Percentiles rank a stretch among this genome's conserved stretches.
Evolutionary conservation across 2,797 vertebrate species (phyloP).

Genomic region (Oreochromis mossambicus): DNA sequence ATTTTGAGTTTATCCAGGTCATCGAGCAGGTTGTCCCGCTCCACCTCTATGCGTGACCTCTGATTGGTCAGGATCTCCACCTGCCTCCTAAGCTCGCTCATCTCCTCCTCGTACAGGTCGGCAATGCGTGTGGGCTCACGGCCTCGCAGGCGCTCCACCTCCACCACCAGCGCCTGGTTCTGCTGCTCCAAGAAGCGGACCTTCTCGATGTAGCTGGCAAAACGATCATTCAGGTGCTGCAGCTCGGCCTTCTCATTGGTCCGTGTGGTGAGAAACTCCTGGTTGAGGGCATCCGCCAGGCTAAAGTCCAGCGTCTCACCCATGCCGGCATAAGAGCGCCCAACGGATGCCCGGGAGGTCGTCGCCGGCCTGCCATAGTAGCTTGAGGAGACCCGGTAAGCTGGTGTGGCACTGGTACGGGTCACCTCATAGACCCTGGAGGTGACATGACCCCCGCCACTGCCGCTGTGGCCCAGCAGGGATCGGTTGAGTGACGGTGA

Average conservation of each 20-base stretch:
- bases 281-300: constrained; percentile 91
- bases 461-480: constrained; percentile 73
- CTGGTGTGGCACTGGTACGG: constrained; percentile 54
- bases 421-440: constrained; percentile 90
- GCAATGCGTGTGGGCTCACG: constrained; percentile 87
- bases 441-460: constrained; percentile 64
- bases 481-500: constrained; percentile 80
- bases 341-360: constrained; percentile 43
- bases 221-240: constrained; percentile 95
- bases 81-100: constrained; percentile 88
- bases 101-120: constrained; percentile 91
- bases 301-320: constrained; percentile 91
- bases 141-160: constrained; percentile 87
- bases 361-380: constrained; percentile 60
- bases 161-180: constrained; percentile 84
- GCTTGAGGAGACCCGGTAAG: constrained; percentile 63
- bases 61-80: constrained; percentile 88
- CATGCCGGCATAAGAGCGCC: constrained; percentile 75
- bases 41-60: constrained; percentile 85
- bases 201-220: constrained; percentile 95
- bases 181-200: constrained; percentile 93
- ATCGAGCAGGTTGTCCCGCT: constrained; percentile 88
- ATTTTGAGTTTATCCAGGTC: constrained; percentile 90
- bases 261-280: constrained; percentile 92
- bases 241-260: constrained; percentile 96